Base-by-base conservation (phyloP, 2,888 invertebrate genomes). In the Chymomyza caudatula region DNA sequence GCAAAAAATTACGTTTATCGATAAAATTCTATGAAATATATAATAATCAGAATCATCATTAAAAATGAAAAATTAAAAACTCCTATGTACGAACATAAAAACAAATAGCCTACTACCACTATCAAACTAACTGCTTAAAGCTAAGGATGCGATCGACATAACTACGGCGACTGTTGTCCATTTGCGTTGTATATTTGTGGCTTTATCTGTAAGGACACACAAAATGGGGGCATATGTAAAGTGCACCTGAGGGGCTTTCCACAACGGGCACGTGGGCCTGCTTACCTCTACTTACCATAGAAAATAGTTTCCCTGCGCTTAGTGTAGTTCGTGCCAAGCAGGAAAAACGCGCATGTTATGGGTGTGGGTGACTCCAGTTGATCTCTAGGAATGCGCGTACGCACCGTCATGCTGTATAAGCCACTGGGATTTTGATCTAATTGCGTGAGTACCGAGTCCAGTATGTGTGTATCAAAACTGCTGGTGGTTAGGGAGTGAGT, bases 241-340 rank as follows among this genome's bases (percentile, higher is more conserved):
- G 1, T 19, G 6, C 2, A 11, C 42, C 17, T 11, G 13, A 4
- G 25, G 54, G 25, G n/a, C n/a, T 15, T n/a, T n/a, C n/a, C n/a
- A n/a, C n/a, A 25, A 13, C 4, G 19, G 20, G 29, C 4, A 43
- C 29, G 49, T 25, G 68, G 15, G 60, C 67, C 74, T 55, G 77
- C 87, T 88, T 88, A 88, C 88, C 88, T 88, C 80, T 87, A 87
- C 88, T 90, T 88, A 90, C 90, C 90, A 88, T 90, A 90, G 86
- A 90, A 90, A 78, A 90, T 89, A 78, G 91, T 90, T 86, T 91
- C 91, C 81, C 89, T 87, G 82, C 90, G 87, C 76, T 90, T 91
- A 79, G 91, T 90, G 76, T 90, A 90, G 85, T 91, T 90, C 65
- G 90, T 91, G 73, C 90, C 90, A 70, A 88, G 88, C 78, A 90